Evolutionary conservation across 2,797 vertebrate species (phyloP).

Genomic region (Lemur catta): DNA sequence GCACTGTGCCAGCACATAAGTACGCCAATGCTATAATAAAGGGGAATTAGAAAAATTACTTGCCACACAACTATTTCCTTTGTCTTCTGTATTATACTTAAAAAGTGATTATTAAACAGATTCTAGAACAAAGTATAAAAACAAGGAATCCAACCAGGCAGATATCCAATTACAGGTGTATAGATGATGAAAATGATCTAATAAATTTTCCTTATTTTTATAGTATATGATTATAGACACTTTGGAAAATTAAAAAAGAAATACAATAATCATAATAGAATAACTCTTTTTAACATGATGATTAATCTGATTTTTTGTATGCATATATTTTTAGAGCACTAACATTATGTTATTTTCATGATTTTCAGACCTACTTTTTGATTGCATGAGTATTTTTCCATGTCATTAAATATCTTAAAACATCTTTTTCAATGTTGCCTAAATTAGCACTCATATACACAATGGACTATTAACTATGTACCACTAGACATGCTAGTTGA

Average conservation of each 20-base stretch:
- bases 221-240: not conserved
- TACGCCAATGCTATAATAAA: not conserved
- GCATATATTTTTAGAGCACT: conserved; percentile 27
- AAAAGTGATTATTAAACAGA: not conserved
- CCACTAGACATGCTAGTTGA: not conserved
- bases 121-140: conserved; percentile 4
- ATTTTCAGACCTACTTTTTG: conserved; percentile 12
- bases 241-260: conserved; percentile 2
- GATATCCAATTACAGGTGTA: not conserved
- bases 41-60: not conserved
- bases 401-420: conserved; percentile 35
- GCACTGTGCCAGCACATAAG: not conserved
- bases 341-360: not conserved
- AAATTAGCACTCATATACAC: not conserved
- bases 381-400: conserved; percentile 11
- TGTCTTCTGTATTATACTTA: not conserved
- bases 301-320: not conserved
- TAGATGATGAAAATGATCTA: not conserved
- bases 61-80: not conserved
- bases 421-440: conserved; percentile 2
- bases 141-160: not conserved
- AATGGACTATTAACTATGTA: conserved; percentile 40
- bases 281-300: not conserved
- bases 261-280: not conserved
- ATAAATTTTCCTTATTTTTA: conserved; percentile 11